Evolutionary conservation across 1,140 invertebrate species (phyloP).

Genomic region (Sipha flava): DNA sequence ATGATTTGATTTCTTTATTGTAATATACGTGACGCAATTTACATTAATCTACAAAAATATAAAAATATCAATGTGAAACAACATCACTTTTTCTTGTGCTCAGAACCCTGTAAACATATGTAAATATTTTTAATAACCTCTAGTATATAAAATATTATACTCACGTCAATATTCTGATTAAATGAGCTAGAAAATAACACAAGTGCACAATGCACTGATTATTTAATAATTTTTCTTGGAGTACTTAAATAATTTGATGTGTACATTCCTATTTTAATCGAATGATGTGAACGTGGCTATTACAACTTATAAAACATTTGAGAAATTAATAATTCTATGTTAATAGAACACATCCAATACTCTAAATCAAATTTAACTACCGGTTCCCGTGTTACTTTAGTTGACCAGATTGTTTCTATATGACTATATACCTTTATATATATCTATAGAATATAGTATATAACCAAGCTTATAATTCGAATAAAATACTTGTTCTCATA

Average conservation of each 20-base stretch:
- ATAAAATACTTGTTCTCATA: no score
- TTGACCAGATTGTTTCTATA: not conserved
- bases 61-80: not conserved
- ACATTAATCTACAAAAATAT: not conserved
- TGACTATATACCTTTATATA: no score
- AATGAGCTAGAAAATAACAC: not conserved
- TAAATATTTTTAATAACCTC: no score
- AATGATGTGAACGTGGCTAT: not conserved
- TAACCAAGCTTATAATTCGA: no score
- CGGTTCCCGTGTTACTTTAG: not conserved
- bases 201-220: not conserved
- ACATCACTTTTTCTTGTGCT: not conserved
- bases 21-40: not conserved
- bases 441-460: no score
- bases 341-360: not conserved
- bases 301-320: not conserved
- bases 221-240: not conserved
- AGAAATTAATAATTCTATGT: not conserved
- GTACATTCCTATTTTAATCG: not conserved
- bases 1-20: no score
- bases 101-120: no score
- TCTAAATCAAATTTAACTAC: not conserved
- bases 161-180: not conserved
- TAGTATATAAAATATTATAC: no score
- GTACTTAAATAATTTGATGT: not conserved